phyloP scores from a whole-genome alignment of 2,888 invertebrate genomes.

The Myopa tessellatipennis region DNA sequence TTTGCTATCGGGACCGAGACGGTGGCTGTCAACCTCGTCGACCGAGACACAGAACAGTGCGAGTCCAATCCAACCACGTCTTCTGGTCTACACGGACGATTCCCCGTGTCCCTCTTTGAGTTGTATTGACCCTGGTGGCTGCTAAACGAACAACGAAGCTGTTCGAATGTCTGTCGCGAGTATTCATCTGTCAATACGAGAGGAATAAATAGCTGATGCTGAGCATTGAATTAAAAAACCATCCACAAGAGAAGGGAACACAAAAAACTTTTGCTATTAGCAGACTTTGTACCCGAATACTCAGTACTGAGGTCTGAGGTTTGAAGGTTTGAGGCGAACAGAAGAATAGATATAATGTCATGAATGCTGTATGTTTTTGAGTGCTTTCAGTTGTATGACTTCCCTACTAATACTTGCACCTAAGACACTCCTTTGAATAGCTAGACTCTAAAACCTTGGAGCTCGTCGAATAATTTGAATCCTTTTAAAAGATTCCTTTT shows the following conservation, averaged over 20 bases:
- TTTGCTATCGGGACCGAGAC: not conserved
- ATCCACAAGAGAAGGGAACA: not conserved
- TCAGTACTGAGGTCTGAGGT: no score
- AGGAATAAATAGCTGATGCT: slow-evolving; percentile 35
- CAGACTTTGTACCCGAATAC: not conserved
- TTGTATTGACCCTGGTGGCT: not conserved
- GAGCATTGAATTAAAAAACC: slow-evolving; percentile 7
- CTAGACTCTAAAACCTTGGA: not conserved
- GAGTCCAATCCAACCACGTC: not conserved
- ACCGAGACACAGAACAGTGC: not conserved
- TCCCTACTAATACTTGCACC: not conserved
- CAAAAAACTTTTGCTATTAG: not conserved
- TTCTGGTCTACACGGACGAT: not conserved
- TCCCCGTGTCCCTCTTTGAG: not conserved
- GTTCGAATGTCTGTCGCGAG: slow-evolving; percentile 12
- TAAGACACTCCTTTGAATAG: not conserved
- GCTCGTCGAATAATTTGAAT: not conserved
- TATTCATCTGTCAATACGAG: slow-evolving; percentile 33
- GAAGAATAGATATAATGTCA: no score
- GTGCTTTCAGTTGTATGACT: not conserved
- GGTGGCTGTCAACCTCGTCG: not conserved
- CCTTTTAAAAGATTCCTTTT: not conserved
- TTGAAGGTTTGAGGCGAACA: not conserved
- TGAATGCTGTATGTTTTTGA: not conserved
- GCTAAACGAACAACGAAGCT: not conserved